Percentiles rank a stretch among this genome's conserved stretches.
These are phyloP conservation scores for Lordiphosa stackelbergi DNA, from an alignment of 1,140 invertebrate genomes.

Conservation along the genomic window DNA sequence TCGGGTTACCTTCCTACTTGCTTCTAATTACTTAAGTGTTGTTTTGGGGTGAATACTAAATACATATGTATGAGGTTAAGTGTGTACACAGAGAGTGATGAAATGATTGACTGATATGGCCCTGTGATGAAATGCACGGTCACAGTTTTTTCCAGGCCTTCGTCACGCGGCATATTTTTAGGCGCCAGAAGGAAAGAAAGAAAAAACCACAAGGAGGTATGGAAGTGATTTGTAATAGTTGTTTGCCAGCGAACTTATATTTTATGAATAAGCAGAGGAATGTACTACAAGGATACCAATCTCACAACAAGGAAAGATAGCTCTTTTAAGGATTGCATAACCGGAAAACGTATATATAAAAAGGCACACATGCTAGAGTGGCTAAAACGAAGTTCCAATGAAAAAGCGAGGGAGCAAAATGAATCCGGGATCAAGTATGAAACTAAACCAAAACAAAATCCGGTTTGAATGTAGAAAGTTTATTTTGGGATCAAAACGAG, in stretches of 20 bases:
- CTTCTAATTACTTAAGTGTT: constrained; percentile 5
- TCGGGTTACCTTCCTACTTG: background rate
- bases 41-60: background rate
- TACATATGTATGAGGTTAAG: constrained; percentile 1
- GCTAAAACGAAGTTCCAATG: too few species aligned
- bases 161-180: constrained; percentile 7
- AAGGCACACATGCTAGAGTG: too few species aligned
- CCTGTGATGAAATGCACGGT: constrained; percentile 1
- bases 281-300: too few species aligned
- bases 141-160: constrained; percentile 1
- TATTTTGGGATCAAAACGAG: too few species aligned
- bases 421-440: too few species aligned
- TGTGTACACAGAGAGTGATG: background rate
- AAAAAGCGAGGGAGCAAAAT: too few species aligned
- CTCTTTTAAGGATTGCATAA: too few species aligned
- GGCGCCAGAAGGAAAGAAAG: background rate
- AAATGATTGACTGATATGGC: constrained; percentile 7
- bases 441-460: too few species aligned
- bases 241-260: background rate
- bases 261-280: too few species aligned
- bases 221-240: constrained; percentile 1
- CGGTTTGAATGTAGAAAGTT: too few species aligned
- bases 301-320: too few species aligned
- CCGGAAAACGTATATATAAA: too few species aligned
- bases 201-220: background rate